Conservation (phyloP, 2,888 invertebrate species). For the Steinernema scapterisci region DNA sequence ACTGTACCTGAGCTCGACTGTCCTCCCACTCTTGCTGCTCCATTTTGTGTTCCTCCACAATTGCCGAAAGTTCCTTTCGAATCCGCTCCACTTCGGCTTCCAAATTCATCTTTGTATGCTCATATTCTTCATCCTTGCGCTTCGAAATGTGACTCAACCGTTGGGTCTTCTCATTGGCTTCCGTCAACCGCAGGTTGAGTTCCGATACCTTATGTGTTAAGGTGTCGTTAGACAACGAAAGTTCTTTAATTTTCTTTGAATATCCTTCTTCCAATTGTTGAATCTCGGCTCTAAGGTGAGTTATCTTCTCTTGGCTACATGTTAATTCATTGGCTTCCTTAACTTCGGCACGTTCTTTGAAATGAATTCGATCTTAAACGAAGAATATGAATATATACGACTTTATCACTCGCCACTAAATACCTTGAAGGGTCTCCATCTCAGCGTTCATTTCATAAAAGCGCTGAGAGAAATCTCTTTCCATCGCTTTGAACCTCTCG, state of each 20-base stretch:
- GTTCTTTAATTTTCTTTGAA: background rate
- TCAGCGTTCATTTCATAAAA: background rate
- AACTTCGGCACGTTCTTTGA: background rate
- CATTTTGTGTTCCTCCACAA: conserved; percentile 13
- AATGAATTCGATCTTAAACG: background rate
- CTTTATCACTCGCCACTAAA: no score
- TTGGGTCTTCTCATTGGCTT: background rate
- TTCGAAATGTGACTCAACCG: background rate
- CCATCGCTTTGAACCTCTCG: background rate
- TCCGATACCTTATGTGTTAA: background rate
- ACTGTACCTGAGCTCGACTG: background rate
- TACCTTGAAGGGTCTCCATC: background rate
- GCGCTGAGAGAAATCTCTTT: conserved; percentile 2
- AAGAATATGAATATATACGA: no score
- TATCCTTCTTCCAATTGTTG: conserved; percentile 3
- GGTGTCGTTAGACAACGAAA: background rate
- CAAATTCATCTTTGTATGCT: background rate
- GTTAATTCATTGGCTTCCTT: conserved; percentile 6
- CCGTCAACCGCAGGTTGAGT: background rate
- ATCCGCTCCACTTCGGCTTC: conserved; percentile 2
- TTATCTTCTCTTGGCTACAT: background rate
- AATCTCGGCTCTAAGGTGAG: background rate
- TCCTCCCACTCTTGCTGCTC: conserved; percentile 23
- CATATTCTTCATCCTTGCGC: background rate
- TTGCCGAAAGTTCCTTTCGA: background rate